These are phyloP conservation scores for Calephelis perditalis DNA, from an alignment of 2,888 invertebrate genomes.

Conservation along the genomic window DNA sequence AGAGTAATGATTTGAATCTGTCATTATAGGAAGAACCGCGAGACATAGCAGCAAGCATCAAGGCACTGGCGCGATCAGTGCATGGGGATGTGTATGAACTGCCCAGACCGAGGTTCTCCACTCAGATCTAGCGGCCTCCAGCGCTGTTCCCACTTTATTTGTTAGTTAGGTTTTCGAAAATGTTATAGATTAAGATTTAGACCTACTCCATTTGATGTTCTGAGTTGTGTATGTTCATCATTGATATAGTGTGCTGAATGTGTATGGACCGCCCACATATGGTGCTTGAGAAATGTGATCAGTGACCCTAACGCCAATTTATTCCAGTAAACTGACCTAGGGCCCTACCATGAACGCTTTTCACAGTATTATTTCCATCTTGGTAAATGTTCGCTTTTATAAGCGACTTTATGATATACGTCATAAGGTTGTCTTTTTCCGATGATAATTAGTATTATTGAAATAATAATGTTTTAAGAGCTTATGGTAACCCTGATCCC, in stretches of 20 bases:
- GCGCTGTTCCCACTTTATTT: background rate
- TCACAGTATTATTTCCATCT: too few species aligned
- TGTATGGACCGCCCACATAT: slow-evolving; percentile 41
- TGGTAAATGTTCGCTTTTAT: too few species aligned
- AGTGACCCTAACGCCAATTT: slow-evolving; percentile 51
- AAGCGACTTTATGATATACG: too few species aligned
- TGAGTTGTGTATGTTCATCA: slow-evolving; percentile 20
- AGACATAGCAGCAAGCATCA: slow-evolving; percentile 94
- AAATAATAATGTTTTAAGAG: too few species aligned
- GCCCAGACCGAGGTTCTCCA: slow-evolving; percentile 90
- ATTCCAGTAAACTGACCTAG: slow-evolving; percentile 10
- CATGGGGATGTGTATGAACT: slow-evolving; percentile 94
- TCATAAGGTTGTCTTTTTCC: too few species aligned
- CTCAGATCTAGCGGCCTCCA: slow-evolving; percentile 82
- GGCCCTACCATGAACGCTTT: too few species aligned
- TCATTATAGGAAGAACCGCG: slow-evolving; percentile 78
- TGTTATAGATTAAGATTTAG: slow-evolving; percentile 4
- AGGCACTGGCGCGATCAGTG: slow-evolving; percentile 93
- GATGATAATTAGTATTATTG: too few species aligned
- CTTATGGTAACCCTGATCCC: too few species aligned
- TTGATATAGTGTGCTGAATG: slow-evolving; percentile 39
- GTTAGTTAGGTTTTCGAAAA: slow-evolving; percentile 11
- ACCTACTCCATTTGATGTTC: slow-evolving; percentile 14
- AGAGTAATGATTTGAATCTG: background rate
- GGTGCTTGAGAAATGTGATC: slow-evolving; percentile 62